A percentile compares a stretch with the other conserved stretches of the same genome.
These are phyloP conservation scores for Pogonocichla stellata DNA, from an alignment of 2,113 vertebrate species.

Conservation along the genomic window DNA sequence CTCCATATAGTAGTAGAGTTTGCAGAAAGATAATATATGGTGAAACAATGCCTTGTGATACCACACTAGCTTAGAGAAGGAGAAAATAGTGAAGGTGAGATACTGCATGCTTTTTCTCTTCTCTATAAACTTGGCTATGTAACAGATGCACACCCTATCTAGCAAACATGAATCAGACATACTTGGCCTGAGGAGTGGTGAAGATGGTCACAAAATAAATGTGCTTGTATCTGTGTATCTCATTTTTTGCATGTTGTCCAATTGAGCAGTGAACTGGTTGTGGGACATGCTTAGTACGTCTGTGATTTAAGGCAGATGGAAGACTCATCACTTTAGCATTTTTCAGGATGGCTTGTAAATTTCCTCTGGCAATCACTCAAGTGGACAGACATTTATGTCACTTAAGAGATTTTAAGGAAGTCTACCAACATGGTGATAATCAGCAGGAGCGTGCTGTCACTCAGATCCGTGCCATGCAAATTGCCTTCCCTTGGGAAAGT, in stretches of 20 bases:
- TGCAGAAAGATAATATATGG: neutral
- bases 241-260: neutral
- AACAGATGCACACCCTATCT: neutral
- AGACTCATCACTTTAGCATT: neutral
- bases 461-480: neutral
- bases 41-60: neutral
- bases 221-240: neutral
- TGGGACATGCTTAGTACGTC: neutral
- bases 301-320: slow-evolving; percentile 21
- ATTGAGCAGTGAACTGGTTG: neutral
- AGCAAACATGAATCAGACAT: neutral
- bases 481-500: neutral
- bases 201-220: neutral
- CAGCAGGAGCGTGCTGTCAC: neutral
- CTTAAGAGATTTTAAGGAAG: neutral
- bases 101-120: neutral
- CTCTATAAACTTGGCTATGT: neutral
- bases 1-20: neutral
- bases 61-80: neutral
- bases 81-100: neutral
- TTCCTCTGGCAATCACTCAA: neutral
- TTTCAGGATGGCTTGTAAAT: neutral
- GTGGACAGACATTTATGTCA: neutral
- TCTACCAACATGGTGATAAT: neutral
- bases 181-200: neutral